These are phyloP conservation scores for Drosophila gunungcola DNA, from an alignment of 1,140 invertebrate species.

Conservation along the genomic window DNA sequence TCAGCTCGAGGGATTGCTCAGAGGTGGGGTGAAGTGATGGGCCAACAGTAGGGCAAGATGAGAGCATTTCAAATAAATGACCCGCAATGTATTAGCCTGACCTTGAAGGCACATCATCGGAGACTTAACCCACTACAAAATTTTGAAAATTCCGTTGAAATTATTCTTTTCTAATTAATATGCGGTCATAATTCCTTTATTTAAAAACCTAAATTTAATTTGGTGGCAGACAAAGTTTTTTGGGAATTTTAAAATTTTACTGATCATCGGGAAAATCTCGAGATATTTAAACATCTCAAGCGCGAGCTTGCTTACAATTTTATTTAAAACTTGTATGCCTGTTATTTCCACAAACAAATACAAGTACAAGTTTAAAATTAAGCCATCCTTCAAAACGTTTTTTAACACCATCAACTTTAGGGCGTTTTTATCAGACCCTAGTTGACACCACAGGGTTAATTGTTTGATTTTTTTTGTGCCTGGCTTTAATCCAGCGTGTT, in stretches of 20 bases:
- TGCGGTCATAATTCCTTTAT: no score
- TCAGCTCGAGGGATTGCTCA: conserved; percentile 31
- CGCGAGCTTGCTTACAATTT: no score
- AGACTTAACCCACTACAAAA: conserved; percentile 31
- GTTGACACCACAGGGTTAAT: conserved; percentile 50
- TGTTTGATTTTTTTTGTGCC: conserved; percentile 45
- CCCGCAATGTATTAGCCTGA: conserved; percentile 66
- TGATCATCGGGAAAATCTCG: no score
- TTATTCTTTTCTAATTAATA: no score
- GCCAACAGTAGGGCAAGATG: conserved; percentile 8
- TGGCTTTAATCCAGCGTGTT: conserved; percentile 31
- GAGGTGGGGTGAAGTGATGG: neutral
- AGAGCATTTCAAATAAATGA: conserved; percentile 71
- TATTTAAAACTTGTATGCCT: no score
- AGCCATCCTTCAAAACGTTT: neutral
- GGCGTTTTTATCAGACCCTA: neutral
- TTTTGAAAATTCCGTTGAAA: neutral
- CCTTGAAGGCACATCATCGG: conserved; percentile 22
- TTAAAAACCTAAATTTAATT: no score
- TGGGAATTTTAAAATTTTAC: no score
- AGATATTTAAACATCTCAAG: no score
- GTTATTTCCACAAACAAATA: no score
- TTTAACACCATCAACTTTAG: neutral
- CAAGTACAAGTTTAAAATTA: no score
- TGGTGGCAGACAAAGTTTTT: no score